Percentiles rank a stretch among this genome's conserved stretches.
These are phyloP conservation scores for Odocoileus hemionus DNA, from an alignment of 2,113 vertebrate species.

Conservation along the genomic window DNA sequence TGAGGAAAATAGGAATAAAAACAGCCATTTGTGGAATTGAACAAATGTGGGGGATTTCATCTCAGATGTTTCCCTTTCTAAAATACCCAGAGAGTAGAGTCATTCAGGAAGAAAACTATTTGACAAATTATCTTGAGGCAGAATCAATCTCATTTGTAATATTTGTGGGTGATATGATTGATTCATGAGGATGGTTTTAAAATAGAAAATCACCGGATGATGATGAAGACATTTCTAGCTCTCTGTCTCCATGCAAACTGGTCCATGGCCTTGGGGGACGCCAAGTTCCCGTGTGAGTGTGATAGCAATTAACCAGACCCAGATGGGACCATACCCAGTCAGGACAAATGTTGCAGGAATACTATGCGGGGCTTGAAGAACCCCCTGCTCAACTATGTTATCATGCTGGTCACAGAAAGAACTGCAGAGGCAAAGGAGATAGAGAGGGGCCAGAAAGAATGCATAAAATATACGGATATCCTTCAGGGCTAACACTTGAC, in stretches of 20 bases:
- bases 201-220: background rate
- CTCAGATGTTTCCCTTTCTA: slow-evolving; percentile 22
- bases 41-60: slow-evolving; percentile 32
- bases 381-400: background rate
- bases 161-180: slow-evolving; percentile 13
- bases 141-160: slow-evolving; percentile 33
- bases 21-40: slow-evolving; percentile 14
- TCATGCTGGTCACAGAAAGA: background rate
- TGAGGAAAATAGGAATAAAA: slow-evolving; percentile 37
- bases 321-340: slow-evolving; percentile 1
- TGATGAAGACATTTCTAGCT: slow-evolving; percentile 9
- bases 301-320: background rate
- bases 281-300: background rate
- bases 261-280: background rate
- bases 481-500: background rate
- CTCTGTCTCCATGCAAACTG: background rate
- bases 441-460: background rate
- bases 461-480: background rate
- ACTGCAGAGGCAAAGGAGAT: background rate
- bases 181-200: slow-evolving; percentile 29
- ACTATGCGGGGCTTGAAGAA: background rate
- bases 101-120: slow-evolving; percentile 34
- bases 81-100: slow-evolving; percentile 10
- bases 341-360: background rate
- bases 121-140: slow-evolving; percentile 39